These are phyloP conservation scores for Silurus glanis DNA, from an alignment of 2,113 vertebrate species.

Conservation along the genomic window DNA sequence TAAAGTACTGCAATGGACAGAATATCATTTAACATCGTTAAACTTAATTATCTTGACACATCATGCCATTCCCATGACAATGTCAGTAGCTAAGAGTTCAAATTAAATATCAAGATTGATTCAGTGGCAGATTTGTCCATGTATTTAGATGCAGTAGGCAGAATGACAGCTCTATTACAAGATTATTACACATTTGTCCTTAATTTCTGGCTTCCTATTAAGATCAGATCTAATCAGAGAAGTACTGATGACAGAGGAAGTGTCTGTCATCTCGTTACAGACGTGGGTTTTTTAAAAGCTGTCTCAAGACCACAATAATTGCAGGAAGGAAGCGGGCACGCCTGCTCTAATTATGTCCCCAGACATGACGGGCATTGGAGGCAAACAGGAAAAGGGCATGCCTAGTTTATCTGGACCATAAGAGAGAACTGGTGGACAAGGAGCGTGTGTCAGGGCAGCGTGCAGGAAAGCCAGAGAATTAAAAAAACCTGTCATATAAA, in stretches of 20 bases:
- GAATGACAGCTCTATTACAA: background rate
- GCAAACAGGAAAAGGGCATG: slow-evolving; percentile 24
- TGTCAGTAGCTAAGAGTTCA: background rate
- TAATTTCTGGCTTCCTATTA: background rate
- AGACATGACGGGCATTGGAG: slow-evolving; percentile 23
- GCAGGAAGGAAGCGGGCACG: slow-evolving; percentile 58
- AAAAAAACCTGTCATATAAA: background rate
- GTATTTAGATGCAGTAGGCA: background rate
- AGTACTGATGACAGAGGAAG: slow-evolving; percentile 1
- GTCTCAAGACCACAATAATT: slow-evolving; percentile 32
- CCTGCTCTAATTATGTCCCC: slow-evolving; percentile 42
- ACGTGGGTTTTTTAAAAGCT: background rate
- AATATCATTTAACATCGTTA: background rate
- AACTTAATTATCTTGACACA: background rate
- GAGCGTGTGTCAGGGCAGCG: slow-evolving; percentile 6
- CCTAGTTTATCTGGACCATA: background rate
- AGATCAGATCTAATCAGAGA: slow-evolving; percentile 5
- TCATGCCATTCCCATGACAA: background rate
- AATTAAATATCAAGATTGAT: background rate
- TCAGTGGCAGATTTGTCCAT: background rate
- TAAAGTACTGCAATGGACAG: background rate
- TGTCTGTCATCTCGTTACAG: background rate
- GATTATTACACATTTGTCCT: background rate
- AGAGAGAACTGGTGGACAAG: background rate
- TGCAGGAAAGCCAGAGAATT: background rate